phyloP scores from a whole-genome alignment of 2,888 invertebrate species.

The Microctonus hyperodae region DNA sequence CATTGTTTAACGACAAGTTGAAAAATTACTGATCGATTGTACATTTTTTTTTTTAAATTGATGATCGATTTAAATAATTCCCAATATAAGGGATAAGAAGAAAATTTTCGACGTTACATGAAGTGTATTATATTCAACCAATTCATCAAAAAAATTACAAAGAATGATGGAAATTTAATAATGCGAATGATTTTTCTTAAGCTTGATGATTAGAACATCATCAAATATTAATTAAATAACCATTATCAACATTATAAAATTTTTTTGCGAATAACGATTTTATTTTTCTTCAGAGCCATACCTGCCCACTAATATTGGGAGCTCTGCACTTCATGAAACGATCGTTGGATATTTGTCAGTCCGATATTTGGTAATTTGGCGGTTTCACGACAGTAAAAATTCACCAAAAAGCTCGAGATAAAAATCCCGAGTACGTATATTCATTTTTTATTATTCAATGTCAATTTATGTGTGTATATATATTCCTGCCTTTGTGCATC shows the following conservation, averaged over 20 bases:
- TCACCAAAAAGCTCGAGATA: not conserved
- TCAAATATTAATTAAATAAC: not conserved
- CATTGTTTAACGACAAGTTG: not conserved
- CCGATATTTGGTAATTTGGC: slow-evolving; percentile 45
- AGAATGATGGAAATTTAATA: not conserved
- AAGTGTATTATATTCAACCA: not conserved
- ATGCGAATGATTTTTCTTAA: not conserved
- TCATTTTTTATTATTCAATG: slow-evolving; percentile 4
- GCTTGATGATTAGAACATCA: not conserved
- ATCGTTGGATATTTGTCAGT: slow-evolving; percentile 42
- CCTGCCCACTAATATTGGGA: slow-evolving; percentile 25
- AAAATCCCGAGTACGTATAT: not conserved
- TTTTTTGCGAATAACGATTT: not conserved
- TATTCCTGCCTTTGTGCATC: not conserved
- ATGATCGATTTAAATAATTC: not conserved
- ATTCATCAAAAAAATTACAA: not conserved
- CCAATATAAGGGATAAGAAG: not conserved
- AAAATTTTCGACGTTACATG: not conserved
- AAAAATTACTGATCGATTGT: not conserved
- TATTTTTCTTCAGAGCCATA: slow-evolving; percentile 18
- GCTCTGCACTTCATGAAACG: slow-evolving; percentile 19
- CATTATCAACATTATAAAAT: not conserved
- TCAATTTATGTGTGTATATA: not conserved
- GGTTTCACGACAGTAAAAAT: not conserved
- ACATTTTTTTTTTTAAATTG: not conserved